phyloP scores from a whole-genome alignment of 2,888 invertebrate genomes.

The Lasioglossum oenotherae region DNA sequence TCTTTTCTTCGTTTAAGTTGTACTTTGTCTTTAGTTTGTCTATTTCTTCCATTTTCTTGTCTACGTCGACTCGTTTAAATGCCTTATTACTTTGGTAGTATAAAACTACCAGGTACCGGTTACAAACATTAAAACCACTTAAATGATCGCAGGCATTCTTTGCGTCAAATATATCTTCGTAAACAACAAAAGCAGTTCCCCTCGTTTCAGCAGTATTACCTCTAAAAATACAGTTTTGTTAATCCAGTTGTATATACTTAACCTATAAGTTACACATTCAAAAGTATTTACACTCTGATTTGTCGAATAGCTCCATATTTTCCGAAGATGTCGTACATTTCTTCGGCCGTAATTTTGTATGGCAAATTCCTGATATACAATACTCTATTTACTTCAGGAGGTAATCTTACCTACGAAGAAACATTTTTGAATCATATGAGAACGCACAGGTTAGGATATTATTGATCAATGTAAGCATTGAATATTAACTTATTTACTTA shows the following conservation, averaged over 20 bases:
- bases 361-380: slow-evolving; percentile 98
- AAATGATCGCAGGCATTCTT: slow-evolving; percentile 99
- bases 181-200: slow-evolving; percentile 99
- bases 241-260: neutral
- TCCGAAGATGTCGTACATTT: slow-evolving; percentile 99
- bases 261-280: neutral
- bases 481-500: slow-evolving; percentile 84
- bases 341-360: slow-evolving; percentile 99
- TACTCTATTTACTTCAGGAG: slow-evolving; percentile 99
- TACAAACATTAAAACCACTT: slow-evolving; percentile 99
- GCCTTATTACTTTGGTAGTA: slow-evolving; percentile 99
- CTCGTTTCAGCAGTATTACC: slow-evolving; percentile 99
- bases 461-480: neutral
- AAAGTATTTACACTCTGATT: slow-evolving; percentile 94
- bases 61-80: slow-evolving; percentile 97
- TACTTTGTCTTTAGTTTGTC: slow-evolving; percentile 98
- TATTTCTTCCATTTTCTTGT: slow-evolving; percentile 97
- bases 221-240: slow-evolving; percentile 84
- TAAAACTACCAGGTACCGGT: slow-evolving; percentile 98
- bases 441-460: slow-evolving; percentile 39
- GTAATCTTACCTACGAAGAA: slow-evolving; percentile 93
- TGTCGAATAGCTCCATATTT: slow-evolving; percentile 99
- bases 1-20: slow-evolving; percentile 82
- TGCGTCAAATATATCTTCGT: slow-evolving; percentile 99
- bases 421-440: slow-evolving; percentile 12